These are phyloP conservation scores for Lasioglossum figueresi DNA, from an alignment of 2,888 invertebrate species.

Conservation along the genomic window DNA sequence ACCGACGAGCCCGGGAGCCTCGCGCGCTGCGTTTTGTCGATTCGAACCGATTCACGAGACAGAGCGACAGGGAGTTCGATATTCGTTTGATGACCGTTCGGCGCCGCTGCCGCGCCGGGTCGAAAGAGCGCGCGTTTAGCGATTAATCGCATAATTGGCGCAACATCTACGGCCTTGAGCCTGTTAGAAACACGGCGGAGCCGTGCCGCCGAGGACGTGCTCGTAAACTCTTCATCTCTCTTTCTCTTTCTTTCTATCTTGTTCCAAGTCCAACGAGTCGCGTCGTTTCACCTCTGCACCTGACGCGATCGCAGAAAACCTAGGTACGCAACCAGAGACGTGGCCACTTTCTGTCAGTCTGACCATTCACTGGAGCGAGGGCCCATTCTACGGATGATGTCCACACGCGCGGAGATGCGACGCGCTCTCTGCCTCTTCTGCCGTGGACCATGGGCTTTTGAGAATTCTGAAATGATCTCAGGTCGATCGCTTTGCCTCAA, in stretches of 20 bases:
- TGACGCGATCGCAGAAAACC: conserved; percentile 11
- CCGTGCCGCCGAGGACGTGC: conserved; percentile 46
- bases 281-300: conserved; percentile 39
- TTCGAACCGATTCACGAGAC: conserved; percentile 24
- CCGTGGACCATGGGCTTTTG: too few relatives aligned
- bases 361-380: conserved; percentile 35
- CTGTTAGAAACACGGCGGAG: conserved; percentile 60
- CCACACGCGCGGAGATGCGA: background rate
- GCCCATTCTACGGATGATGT: conserved; percentile 23
- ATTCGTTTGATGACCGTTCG: background rate
- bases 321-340: background rate
- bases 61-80: background rate
- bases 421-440: too few relatives aligned
- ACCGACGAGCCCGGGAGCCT: background rate
- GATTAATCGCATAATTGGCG: conserved; percentile 70
- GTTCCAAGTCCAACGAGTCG: conserved; percentile 28
- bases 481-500: background rate
- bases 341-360: conserved; percentile 17
- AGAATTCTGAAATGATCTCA: background rate
- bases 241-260: background rate
- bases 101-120: conserved; percentile 47
- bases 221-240: conserved; percentile 41
- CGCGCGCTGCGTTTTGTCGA: background rate
- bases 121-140: conserved; percentile 60
- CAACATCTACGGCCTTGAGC: conserved; percentile 68